Base-by-base conservation (phyloP, 2,888 invertebrate species). In the Euphydryas editha region DNA sequence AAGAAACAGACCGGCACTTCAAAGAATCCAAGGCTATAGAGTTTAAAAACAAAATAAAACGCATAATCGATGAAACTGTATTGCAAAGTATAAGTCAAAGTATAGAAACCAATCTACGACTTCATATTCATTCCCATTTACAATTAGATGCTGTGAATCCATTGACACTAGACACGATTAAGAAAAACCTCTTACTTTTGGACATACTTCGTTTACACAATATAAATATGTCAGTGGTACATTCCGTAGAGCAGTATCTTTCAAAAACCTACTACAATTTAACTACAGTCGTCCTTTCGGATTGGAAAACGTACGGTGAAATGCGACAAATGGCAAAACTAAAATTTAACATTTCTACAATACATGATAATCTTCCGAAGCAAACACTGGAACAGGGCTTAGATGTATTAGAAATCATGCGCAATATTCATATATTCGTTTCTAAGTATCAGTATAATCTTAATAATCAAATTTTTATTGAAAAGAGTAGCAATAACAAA, bases 241-340 rank as follows among this genome's bases (percentile, higher is more conserved):
- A 95, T 90, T 87, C 81, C 60, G 95, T 98, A 10, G 99, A 99
- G 84, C 95, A 97, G 81, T 99, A 99, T 87, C 94, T 99, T 73
- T 98, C 98, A 78, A 96, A 95, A 73, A 98, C 97, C 82, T 99
- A 99, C 89, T 99, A 99, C 88, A 99, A 99, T 92, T 93, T 99
- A 77, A 99, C 99, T 0, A 98, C 99, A 1, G 98, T 99, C 37
- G 98, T 99, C 8, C 92, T 99, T 55, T 98, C 99, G 75, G 99
- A 99, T 87, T 99, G 99, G 98, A 97, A 96, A 85, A 98, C 98
- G 0, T 99, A 99, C 83, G 96, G 98, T 18, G 98, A 98, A 89
- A 99, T 99, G 99, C 94, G 98, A 68, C 96, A 97, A 81, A 94
- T 99, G 85, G 99, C 99, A 0, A 94, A 94, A 78, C 95, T 97